Conservation (phyloP, 2,113 vertebrate species). For the Perccottus glenii region DNA sequence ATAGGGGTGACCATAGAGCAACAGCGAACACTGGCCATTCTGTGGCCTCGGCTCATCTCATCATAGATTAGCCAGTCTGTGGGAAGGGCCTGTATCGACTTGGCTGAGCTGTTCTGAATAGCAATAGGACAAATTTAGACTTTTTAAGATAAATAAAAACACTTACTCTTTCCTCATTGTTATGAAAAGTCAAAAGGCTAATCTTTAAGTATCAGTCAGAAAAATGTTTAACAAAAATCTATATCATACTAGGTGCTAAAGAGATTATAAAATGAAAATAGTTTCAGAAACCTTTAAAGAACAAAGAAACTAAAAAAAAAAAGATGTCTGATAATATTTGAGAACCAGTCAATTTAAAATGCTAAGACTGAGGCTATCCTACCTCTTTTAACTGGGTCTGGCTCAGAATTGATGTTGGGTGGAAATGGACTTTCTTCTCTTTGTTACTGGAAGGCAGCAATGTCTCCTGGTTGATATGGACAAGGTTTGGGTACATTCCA, state of each 20-base stretch:
- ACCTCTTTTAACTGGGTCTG: constrained; percentile 89
- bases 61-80: constrained; percentile 95
- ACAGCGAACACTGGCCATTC: constrained; percentile 89
- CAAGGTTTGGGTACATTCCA: constrained; percentile 94
- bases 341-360: neutral
- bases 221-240: no score
- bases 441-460: constrained; percentile 78
- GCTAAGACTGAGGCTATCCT: constrained; percentile 29
- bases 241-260: neutral
- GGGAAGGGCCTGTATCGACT: constrained; percentile 82
- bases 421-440: constrained; percentile 90
- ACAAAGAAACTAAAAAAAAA: neutral
- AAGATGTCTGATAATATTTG: no score
- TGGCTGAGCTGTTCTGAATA: constrained; percentile 81
- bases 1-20: constrained; percentile 88
- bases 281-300: neutral
- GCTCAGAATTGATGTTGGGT: constrained; percentile 90
- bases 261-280: neutral
- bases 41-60: constrained; percentile 89
- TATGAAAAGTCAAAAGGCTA: no score
- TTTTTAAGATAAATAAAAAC: no score
- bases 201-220: no score
- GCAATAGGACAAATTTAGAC: neutral
- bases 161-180: no score
- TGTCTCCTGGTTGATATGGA: constrained; percentile 83